Percentiles rank a stretch among this genome's conserved stretches.
Conservation (phyloP, 2,888 invertebrate species). For the Pandemis cinnamomeana region DNA sequence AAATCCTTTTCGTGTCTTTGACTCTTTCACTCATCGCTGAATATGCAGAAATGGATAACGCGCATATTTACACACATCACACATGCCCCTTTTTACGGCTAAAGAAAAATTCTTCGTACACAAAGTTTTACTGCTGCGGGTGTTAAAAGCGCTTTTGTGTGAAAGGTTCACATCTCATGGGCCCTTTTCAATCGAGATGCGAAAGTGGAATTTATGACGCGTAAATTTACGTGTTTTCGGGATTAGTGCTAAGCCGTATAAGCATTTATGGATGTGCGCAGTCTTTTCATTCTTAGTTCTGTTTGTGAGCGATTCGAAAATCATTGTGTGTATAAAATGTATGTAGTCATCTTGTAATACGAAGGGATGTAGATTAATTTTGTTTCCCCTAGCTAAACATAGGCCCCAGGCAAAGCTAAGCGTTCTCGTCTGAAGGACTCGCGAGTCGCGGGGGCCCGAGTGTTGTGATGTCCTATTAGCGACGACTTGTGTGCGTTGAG, state of each 20-base stretch:
- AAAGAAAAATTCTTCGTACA: conserved; percentile 62
- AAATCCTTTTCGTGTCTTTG: conserved; percentile 29
- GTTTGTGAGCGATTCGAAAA: background rate
- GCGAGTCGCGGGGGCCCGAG: conserved; percentile 51
- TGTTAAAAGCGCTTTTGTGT: conserved; percentile 70
- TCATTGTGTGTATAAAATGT: background rate
- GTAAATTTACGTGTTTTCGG: conserved; percentile 57
- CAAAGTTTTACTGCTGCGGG: conserved; percentile 61
- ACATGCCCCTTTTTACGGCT: conserved; percentile 57
- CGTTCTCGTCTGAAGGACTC: conserved; percentile 58
- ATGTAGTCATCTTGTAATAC: background rate
- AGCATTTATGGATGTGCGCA: conserved; percentile 23
- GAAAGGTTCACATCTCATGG: conserved; percentile 57
- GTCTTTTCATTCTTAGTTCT: conserved; percentile 9
- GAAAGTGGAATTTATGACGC: conserved; percentile 68
- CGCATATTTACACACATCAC: conserved; percentile 59
- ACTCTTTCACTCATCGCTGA: conserved; percentile 49
- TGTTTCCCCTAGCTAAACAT: conserved; percentile 42
- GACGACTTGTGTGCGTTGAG: conserved; percentile 65
- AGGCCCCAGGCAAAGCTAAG: conserved; percentile 43
- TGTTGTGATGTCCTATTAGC: conserved; percentile 76
- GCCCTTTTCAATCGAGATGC: conserved; percentile 65
- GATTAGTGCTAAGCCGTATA: conserved; percentile 38
- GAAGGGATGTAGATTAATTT: conserved; percentile 37
- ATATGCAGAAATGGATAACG: conserved; percentile 53